Conservation (phyloP, 2,113 vertebrate species). For the Copsychus sechellarum region DNA sequence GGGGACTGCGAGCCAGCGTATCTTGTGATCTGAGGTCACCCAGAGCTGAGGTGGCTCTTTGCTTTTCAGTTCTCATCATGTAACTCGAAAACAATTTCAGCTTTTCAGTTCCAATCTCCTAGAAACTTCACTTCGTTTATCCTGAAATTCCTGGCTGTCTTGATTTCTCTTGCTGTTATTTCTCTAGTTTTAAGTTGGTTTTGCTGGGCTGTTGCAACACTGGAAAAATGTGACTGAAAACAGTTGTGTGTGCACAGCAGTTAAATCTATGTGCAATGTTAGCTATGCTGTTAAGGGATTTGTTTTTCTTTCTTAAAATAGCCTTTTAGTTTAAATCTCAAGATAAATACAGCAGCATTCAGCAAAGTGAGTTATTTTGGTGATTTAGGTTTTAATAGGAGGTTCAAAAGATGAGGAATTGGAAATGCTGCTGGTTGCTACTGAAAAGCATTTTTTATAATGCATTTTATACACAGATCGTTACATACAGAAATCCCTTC, state of each 20-base stretch:
- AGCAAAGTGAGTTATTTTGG: neutral
- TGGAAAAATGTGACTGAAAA: conserved; percentile 3
- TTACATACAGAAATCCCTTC: neutral
- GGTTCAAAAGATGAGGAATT: neutral
- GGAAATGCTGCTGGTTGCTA: neutral
- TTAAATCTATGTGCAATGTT: neutral
- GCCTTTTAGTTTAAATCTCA: neutral
- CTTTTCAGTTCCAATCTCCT: neutral
- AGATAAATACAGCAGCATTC: neutral
- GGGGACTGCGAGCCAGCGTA: neutral
- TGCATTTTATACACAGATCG: neutral
- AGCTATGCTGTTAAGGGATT: neutral
- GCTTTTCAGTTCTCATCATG: neutral
- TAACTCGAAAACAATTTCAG: neutral
- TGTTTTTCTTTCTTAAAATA: conserved; percentile 38
- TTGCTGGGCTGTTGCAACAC: neutral
- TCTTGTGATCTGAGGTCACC: conserved; percentile 29
- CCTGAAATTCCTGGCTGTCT: neutral
- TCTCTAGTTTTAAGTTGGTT: neutral
- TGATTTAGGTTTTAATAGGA: neutral
- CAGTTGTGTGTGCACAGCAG: neutral
- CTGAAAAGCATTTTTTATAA: neutral
- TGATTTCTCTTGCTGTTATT: neutral
- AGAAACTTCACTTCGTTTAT: neutral
- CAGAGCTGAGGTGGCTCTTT: neutral